A percentile compares a stretch with the other conserved stretches of the same genome.
Evolutionary conservation across 2,113 vertebrate genomes (phyloP).

Genomic region (Scartelaos histophorus): DNA sequence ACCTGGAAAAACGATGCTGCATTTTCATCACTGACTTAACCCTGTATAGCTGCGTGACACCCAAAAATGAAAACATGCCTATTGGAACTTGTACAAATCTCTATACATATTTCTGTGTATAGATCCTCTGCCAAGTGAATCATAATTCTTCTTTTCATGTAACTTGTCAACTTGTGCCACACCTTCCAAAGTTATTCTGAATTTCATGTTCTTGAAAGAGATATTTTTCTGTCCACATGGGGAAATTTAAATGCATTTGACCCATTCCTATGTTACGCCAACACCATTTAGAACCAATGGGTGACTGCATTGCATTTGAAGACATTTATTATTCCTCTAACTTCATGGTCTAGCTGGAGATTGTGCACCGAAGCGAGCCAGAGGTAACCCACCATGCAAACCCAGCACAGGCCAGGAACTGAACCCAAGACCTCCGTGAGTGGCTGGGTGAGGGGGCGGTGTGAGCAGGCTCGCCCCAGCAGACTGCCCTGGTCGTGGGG

Average conservation of each 20-base stretch:
- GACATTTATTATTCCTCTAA: too few species aligned
- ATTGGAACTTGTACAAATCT: conserved; percentile 11
- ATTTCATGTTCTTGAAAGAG: not conserved
- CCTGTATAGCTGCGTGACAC: conserved; percentile 55
- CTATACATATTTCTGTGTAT: conserved; percentile 21
- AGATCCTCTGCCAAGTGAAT: conserved; percentile 15
- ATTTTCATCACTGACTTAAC: conserved; percentile 55
- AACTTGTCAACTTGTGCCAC: conserved; percentile 14
- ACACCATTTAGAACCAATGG: not conserved
- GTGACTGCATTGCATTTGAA: not conserved
- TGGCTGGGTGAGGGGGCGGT: conserved; percentile 46
- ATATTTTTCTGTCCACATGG: not conserved
- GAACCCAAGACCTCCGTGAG: conserved; percentile 24
- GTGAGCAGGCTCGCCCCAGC: conserved; percentile 61
- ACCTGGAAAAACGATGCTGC: conserved; percentile 57
- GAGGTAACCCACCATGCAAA: not conserved
- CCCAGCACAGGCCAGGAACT: not conserved
- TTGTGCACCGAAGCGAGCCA: conserved; percentile 10
- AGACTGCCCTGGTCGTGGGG: conserved; percentile 53
- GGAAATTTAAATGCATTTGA: not conserved
- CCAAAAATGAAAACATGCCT: conserved; percentile 19
- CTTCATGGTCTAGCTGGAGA: not conserved
- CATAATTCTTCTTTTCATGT: not conserved
- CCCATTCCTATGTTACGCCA: not conserved
- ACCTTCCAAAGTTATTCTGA: conserved; percentile 2